Base-by-base conservation (phyloP, 2,113 vertebrate genomes). In the Cyanocitta stelleri region DNA sequence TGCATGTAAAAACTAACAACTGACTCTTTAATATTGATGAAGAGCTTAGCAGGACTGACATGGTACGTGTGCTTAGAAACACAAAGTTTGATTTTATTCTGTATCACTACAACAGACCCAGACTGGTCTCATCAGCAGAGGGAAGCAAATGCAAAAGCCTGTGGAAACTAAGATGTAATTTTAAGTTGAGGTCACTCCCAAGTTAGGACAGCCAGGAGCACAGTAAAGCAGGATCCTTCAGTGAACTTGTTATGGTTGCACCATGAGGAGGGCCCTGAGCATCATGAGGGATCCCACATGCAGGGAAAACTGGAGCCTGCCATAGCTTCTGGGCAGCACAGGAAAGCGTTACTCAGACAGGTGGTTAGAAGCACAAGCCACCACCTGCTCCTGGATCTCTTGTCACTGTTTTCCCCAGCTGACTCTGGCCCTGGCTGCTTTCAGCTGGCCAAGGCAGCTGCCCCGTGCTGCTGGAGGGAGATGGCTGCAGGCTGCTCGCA, bases 331-430 rank as follows among this genome's bases (percentile, higher is more conserved):
- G 41, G 55, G 54, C 63, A 71, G 68, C 0, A 2, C 33, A 44
- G 72, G 27, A 29, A 76, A 93, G 85, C 3, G 0, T 69, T 85
- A 55, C 43, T 91, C 85, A 26, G 71, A 83, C 95, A 93, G 85
- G 93, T 96, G 91, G 87, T 62, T 51, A 71, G 87, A 85, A 63
- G 67, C 75, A 55, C 55, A 62, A 90, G 52, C 82, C 63, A 75
- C 87, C 95, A 96, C 93, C 93, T 96, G 95, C 84, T 96, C 87
- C 93, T 91, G 90, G 85, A 91, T 94, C 93, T 90, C 89, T n/a
- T 13, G 67, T 74, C 5, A 0, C 67, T 48, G 63, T 35, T 77
- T 43, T 80, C 59, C 72, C 85, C 78, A 68, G 89, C 87, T 63
- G 71, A 83, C 75, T 91, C 77, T 69, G 93, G 87, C 87, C 91